Percentiles rank a stretch among this genome's conserved stretches.
Conservation (phyloP, 2,797 vertebrate genomes). For the Cottoperca gobio region DNA sequence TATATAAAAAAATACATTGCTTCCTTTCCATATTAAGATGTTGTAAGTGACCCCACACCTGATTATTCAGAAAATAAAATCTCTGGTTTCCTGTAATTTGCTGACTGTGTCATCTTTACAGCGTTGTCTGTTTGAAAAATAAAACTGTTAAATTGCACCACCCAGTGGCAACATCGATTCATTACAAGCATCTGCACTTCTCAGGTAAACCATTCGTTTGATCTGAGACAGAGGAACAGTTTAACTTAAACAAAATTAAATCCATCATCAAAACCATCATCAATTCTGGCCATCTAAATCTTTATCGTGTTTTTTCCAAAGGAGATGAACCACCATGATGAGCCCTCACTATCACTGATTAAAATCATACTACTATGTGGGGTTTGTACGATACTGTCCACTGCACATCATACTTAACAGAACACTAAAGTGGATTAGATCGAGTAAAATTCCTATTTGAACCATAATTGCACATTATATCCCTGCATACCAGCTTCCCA, state of each 20-base stretch:
- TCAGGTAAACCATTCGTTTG: rapidly evolving
- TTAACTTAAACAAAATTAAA: conserved; percentile 18
- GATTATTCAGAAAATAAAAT: neutral
- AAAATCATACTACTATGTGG: conserved; percentile 15
- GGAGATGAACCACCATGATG: conserved; percentile 15
- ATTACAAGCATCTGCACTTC: conserved; percentile 13
- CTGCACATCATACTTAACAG: conserved; percentile 52
- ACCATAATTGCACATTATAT: conserved; percentile 71
- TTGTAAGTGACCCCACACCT: neutral
- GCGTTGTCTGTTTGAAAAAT: neutral
- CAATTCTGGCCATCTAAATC: neutral
- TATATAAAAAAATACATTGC: neutral
- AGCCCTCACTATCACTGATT: conserved; percentile 24
- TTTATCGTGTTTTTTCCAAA: neutral
- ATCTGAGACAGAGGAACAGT: neutral
- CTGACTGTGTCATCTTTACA: neutral
- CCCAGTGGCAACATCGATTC: conserved; percentile 15
- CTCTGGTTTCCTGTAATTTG: neutral
- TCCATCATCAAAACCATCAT: neutral
- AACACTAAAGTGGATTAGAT: conserved; percentile 60
- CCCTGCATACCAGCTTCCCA: conserved; percentile 55
- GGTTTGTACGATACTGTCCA: conserved; percentile 37
- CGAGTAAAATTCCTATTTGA: conserved; percentile 49
- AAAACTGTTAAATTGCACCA: conserved; percentile 22
- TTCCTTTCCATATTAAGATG: neutral